Evolutionary conservation across 2,888 invertebrate genomes (phyloP), one percentile per base, ranked within the genome.

Genomic region (Ectobius pallidus): DNA sequence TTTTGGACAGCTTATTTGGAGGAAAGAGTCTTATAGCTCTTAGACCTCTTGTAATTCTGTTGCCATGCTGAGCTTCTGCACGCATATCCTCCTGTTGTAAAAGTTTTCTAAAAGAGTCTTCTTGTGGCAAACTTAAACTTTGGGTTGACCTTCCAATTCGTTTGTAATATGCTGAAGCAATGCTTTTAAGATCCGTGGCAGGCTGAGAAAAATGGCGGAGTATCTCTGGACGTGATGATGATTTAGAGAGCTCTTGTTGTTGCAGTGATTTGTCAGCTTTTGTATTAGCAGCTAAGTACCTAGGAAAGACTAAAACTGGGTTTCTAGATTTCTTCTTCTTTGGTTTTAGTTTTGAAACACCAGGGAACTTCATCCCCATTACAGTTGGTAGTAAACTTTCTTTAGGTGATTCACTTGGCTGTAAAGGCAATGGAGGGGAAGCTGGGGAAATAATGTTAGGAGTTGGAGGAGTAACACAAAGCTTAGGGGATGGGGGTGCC

Each of bases 21-120:
- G 87, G 87, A n/a, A 88, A 83, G 80, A 80, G 85, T 78, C 88
- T 90, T 0, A 92, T 83, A 74, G 89, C 89, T 76, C 87, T 90
- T 61, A 92, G 85, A 65, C 88, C 88, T 22, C 89, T 79, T 71
- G 87, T 78, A 79, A 88, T 82, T 55, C 85, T 80, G 76, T 86
- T 83, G 77, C 85, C 81, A 3, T 84, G 49, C 7, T 63, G 81
- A 16, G 83, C 82, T 72, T 85, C 84, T 77, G 89, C 83, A 77
- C 90, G 82, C 81, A 87, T 84, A 79, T 89, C 86, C 84, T 92
- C 89, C 76, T 89, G 86, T 58, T 85, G 84, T 62, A 90, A 39
- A 2, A 71, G 62, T 27, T 74, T 69, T n/a, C 69, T 52, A 18
- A 69, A 32, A 7, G 63, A 62, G 3, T 42, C 18, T 20, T 72